phyloP scores from a whole-genome alignment of 2,888 invertebrate genomes.

The Lasius platythorax region DNA sequence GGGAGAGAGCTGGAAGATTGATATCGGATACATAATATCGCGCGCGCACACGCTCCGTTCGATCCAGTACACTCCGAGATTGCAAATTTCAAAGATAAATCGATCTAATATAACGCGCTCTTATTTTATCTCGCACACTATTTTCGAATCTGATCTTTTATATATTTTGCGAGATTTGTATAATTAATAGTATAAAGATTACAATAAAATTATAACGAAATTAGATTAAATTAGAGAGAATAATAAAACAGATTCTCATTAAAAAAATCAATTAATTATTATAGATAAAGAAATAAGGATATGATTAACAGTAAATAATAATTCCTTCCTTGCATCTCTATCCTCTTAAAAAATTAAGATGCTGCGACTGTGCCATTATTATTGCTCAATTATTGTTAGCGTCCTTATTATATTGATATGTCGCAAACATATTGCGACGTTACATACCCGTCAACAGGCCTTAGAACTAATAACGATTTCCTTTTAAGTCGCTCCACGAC shows the following conservation, averaged over 20 bases:
- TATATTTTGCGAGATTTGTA: not conserved
- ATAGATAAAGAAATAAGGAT: not conserved
- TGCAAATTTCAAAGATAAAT: not conserved
- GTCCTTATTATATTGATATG: not conserved
- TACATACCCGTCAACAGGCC: conserved; percentile 15
- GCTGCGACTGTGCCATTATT: not conserved
- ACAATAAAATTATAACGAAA: not conserved
- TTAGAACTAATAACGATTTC: conserved; percentile 35
- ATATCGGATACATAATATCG: conserved; percentile 53
- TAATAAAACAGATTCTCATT: not conserved
- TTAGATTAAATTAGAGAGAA: not conserved
- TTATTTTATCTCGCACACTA: too few relatives aligned
- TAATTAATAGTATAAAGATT: not conserved
- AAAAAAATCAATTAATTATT: not conserved
- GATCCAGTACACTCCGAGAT: conserved; percentile 26
- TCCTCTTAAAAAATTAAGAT: not conserved
- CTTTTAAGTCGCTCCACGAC: conserved; percentile 39
- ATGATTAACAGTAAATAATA: not conserved
- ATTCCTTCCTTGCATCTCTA: not conserved
- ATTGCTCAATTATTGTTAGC: not conserved
- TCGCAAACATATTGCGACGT: conserved; percentile 35
- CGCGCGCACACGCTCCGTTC: not conserved
- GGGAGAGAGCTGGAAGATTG: conserved; percentile 35
- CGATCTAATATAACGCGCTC: not conserved
- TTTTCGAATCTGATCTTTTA: not conserved